phyloP scores from a whole-genome alignment of 2,797 vertebrate genomes.

The Glossophaga mutica region DNA sequence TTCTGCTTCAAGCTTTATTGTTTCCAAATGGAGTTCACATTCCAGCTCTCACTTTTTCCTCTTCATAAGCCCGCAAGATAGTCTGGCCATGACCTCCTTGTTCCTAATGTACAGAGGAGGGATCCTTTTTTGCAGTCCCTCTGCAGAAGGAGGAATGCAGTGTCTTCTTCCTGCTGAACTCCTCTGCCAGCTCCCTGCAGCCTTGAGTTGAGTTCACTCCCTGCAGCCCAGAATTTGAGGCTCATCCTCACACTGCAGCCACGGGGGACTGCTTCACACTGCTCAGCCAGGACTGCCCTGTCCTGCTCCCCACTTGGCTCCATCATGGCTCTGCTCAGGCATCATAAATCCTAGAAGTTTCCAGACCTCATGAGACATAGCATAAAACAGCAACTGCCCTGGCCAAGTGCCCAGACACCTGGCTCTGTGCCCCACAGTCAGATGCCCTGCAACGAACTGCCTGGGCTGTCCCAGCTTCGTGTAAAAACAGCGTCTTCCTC shows the following conservation, averaged over 20 bases:
- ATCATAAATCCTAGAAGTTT: background rate
- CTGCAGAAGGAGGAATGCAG: background rate
- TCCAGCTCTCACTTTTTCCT: background rate
- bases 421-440: background rate
- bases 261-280: rapidly evolving
- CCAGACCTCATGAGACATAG: background rate
- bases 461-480: background rate
- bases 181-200: background rate
- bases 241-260: background rate
- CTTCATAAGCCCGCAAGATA: background rate
- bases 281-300: background rate
- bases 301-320: background rate
- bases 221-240: background rate
- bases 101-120: background rate
- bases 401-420: background rate
- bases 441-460: background rate
- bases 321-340: background rate
- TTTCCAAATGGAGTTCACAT: background rate
- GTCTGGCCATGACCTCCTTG: background rate
- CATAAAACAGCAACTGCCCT: too few relatives aligned
- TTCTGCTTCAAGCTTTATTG: background rate
- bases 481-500: background rate
- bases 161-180: background rate
- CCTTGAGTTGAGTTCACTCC: background rate
- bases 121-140: background rate